phyloP scores from a whole-genome alignment of 2,888 invertebrate genomes.

The Xanthostigma xanthostigma region DNA sequence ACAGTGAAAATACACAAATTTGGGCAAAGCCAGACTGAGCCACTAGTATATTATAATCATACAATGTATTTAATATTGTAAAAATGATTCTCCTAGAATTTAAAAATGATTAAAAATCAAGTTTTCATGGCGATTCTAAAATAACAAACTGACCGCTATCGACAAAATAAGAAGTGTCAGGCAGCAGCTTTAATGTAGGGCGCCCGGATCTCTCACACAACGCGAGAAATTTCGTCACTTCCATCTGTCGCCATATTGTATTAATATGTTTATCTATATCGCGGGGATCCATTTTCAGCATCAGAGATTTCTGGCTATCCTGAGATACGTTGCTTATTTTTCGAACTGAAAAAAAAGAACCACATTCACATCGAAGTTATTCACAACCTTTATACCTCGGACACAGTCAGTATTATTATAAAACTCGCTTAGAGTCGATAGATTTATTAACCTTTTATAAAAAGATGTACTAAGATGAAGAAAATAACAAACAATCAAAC shows the following conservation, averaged over 20 bases:
- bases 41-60: too few relatives aligned
- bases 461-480: too few relatives aligned
- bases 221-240: constrained; percentile 58
- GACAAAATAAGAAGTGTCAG: constrained; percentile 17
- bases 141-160: constrained; percentile 14
- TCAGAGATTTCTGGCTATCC: constrained; percentile 34
- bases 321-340: constrained; percentile 14
- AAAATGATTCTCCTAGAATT: too few relatives aligned
- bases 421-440: too few relatives aligned
- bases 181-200: constrained; percentile 24
- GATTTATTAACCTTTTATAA: too few relatives aligned
- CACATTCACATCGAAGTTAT: not conserved
- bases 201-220: constrained; percentile 42
- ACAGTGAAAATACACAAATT: too few relatives aligned
- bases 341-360: constrained; percentile 11
- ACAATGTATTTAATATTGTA: too few relatives aligned
- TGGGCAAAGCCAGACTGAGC: too few relatives aligned
- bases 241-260: constrained; percentile 66
- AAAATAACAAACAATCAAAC: too few relatives aligned
- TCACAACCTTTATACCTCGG: not conserved
- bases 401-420: too few relatives aligned
- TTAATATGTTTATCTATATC: constrained; percentile 66
- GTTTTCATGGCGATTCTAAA: too few relatives aligned
- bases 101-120: too few relatives aligned
- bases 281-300: constrained; percentile 53